Percentiles rank a stretch among this genome's conserved stretches.
Conservation (phyloP, 64 coral and sea anemone genomes). For the Cladopsammia gracilis region DNA sequence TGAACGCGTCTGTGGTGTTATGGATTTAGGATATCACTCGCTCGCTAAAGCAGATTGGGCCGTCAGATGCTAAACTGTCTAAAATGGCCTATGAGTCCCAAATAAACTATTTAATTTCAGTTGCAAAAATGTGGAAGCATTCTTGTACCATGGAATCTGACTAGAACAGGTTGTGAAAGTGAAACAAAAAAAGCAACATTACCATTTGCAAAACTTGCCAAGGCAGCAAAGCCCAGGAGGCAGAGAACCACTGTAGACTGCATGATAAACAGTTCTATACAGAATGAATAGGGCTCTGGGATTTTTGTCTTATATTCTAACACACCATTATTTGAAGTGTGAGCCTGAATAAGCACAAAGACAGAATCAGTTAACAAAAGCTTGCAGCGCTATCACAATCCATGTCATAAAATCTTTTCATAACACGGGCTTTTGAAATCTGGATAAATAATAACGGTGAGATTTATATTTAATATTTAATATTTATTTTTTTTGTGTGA, state of each 20-base stretch:
- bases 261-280: not conserved
- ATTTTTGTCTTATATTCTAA: not conserved
- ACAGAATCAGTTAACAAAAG: not conserved
- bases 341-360: not conserved
- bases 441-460: not conserved
- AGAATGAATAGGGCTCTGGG: not conserved
- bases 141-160: too few relatives aligned
- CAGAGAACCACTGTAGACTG: not conserved
- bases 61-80: not conserved
- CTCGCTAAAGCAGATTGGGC: too few relatives aligned
- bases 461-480: too few relatives aligned
- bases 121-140: too few relatives aligned
- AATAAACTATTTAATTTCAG: too few relatives aligned
- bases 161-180: not conserved
- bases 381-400: not conserved
- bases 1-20: too few relatives aligned
- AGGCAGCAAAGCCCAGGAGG: slow-evolving; percentile 1
- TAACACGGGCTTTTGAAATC: not conserved
- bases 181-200: not conserved
- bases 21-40: too few relatives aligned
- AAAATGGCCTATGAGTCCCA: too few relatives aligned
- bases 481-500: too few relatives aligned
- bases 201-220: slow-evolving; percentile 35
- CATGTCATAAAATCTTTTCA: not conserved
- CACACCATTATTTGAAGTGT: not conserved